phyloP scores from a whole-genome alignment of 2,797 vertebrate genomes.

The Myotis findleyi region DNA sequence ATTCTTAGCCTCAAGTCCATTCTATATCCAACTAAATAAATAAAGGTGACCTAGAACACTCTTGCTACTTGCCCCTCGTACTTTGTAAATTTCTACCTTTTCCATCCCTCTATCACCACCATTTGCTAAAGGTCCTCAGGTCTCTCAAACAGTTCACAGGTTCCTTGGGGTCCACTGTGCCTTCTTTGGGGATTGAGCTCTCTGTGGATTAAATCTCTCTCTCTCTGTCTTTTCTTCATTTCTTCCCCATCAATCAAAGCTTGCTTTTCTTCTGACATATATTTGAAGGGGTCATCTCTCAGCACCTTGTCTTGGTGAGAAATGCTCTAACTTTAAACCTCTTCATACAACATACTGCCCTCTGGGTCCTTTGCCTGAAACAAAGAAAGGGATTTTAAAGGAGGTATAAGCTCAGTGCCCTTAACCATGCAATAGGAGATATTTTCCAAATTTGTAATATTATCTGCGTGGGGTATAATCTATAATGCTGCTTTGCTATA shows the following conservation, averaged over 20 bases:
- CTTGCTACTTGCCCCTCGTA: neutral
- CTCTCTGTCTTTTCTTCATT: neutral
- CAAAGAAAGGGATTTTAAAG: neutral
- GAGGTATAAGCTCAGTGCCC: neutral
- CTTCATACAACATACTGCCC: neutral
- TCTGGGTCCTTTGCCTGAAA: neutral
- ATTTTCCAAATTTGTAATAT: conserved; percentile 2
- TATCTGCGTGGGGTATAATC: neutral
- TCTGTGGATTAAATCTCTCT: neutral
- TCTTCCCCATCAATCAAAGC: neutral
- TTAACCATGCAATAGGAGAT: neutral
- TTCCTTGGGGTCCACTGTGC: neutral
- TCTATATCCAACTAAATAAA: neutral
- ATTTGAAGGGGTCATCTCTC: conserved; percentile 14
- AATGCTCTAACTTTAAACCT: neutral
- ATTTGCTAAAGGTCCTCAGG: neutral
- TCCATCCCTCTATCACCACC: neutral
- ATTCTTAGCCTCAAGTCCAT: neutral
- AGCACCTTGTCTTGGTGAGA: neutral
- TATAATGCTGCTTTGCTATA: neutral
- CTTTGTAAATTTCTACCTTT: neutral
- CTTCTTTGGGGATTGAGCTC: neutral
- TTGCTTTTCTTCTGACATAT: neutral
- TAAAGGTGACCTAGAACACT: neutral
- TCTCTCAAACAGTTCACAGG: neutral